Evolutionary conservation across 2,888 invertebrate genomes (phyloP).

Genomic region (Achlya flavicornis): DNA sequence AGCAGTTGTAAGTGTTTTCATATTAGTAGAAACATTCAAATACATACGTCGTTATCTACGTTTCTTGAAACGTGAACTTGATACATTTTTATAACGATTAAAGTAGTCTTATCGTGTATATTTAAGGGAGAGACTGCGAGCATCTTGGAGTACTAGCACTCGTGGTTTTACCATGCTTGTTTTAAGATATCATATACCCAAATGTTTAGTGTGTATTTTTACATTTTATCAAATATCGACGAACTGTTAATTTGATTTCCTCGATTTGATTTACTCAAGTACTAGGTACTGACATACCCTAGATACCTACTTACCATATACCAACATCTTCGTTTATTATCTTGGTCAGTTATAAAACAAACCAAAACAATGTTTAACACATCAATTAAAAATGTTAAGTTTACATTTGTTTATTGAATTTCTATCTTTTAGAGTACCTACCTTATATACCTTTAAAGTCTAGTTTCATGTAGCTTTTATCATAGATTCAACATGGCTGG

Average conservation of each 20-base stretch:
- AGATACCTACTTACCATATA: not conserved
- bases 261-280: not conserved
- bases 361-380: not conserved
- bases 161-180: conserved; percentile 64
- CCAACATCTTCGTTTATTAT: not conserved
- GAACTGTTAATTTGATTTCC: not conserved
- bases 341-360: not conserved
- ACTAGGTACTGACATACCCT: not conserved
- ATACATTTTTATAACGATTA: conserved; percentile 35
- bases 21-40: conserved; percentile 58
- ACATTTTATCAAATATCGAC: conserved; percentile 5
- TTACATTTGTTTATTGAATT: not conserved
- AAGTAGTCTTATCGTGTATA: conserved; percentile 58
- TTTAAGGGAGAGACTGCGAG: conserved; percentile 80
- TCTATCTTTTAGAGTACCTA: not conserved
- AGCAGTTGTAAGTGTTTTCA: conserved; percentile 63
- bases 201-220: conserved; percentile 21
- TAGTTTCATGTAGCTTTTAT: conserved; percentile 19
- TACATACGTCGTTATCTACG: conserved; percentile 59
- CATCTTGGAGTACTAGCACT: conserved; percentile 57
- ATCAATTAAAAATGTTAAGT: not conserved
- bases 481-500: conserved; percentile 67
- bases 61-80: conserved; percentile 45
- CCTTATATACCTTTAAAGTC: not conserved
- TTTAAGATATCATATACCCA: conserved; percentile 17